These are phyloP conservation scores for Hydropsyche betteni DNA, from an alignment of 2,888 invertebrate species.

Conservation along the genomic window DNA sequence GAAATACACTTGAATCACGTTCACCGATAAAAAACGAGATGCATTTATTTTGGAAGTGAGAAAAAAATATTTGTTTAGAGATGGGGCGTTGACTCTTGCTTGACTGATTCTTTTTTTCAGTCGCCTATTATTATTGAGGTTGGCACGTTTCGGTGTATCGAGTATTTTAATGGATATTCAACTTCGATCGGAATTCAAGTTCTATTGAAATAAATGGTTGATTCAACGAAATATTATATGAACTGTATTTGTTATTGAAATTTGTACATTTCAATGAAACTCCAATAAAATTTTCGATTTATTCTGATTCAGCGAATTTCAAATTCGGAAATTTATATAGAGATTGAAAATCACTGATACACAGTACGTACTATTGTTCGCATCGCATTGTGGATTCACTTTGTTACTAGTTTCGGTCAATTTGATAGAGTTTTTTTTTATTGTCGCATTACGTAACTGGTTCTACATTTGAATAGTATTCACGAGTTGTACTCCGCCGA, in stretches of 20 bases:
- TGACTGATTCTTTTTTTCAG: background rate
- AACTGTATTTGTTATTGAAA: too few species aligned
- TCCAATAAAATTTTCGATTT: too few species aligned
- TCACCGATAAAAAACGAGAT: constrained; percentile 20
- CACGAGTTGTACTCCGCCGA: background rate
- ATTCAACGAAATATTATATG: too few species aligned
- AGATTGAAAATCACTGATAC: background rate
- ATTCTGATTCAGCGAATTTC: too few species aligned
- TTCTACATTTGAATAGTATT: constrained; percentile 11
- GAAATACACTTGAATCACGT: constrained; percentile 23
- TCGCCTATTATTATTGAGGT: background rate
- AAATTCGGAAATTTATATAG: too few species aligned
- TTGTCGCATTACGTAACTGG: constrained; percentile 8
- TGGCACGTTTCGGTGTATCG: too few species aligned
- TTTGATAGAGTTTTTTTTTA: constrained; percentile 6
- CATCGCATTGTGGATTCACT: constrained; percentile 1
- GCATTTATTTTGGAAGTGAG: constrained; percentile 16
- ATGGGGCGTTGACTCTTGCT: constrained; percentile 12
- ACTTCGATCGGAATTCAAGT: too few species aligned
- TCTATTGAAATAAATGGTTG: too few species aligned
- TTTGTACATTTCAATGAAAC: too few species aligned
- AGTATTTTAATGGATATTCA: too few species aligned
- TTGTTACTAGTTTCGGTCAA: constrained; percentile 12
- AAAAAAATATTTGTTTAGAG: constrained; percentile 23
- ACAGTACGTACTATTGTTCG: background rate